Evolutionary conservation across 1,140 invertebrate species (phyloP), one percentile per base, ranked within the genome.

Genomic region (Drosophila albomicans): DNA sequence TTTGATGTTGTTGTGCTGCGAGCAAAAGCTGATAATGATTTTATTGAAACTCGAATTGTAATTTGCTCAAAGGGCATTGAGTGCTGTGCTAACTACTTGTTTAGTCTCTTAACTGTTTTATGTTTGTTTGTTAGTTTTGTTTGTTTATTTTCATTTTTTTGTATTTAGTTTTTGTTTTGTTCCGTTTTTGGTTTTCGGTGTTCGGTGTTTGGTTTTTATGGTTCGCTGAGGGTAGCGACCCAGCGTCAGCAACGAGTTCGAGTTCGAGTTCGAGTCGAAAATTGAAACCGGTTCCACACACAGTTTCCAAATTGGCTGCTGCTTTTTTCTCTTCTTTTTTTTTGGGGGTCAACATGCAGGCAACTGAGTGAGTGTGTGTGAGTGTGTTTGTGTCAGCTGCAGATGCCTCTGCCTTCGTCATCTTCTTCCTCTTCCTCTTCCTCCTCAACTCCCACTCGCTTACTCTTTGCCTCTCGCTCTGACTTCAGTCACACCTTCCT

Each of bases 231-330:
- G 70, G 70, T 68, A 73, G 56, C 64, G 70, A 73, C 64, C 70
- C 56, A 73, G 38, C 64, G 49, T 32, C 30, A 32, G 30, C 30
- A 32, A 1, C 30, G 25, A 54, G 48, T 61, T 78, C 58, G 30
- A 32, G 8, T 35, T 8, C 1, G 41, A n/a, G 41, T 43, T 7
- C 2, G 11, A n/a, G 41, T 13, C 41, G 30, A 63, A 64, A 58
- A 57, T 61, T 20, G 66, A 87, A 86, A 87, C 82, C 82, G 82
- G 82, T 86, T 86, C 76, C 82, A 82, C 82, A 69, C 43, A 48
- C 48, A 67, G 70, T 76, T 79, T 65, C 67, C 78, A 84, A 75
- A 78, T 84, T 69, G 68, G 66, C 75, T 63, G 68, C 63, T 66
- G 68, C 58, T 64, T 75, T 75, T 58, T 61, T 58, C 20, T 78